Base-by-base conservation (phyloP, 2,888 invertebrate genomes). In the Nomada ferruginata region DNA sequence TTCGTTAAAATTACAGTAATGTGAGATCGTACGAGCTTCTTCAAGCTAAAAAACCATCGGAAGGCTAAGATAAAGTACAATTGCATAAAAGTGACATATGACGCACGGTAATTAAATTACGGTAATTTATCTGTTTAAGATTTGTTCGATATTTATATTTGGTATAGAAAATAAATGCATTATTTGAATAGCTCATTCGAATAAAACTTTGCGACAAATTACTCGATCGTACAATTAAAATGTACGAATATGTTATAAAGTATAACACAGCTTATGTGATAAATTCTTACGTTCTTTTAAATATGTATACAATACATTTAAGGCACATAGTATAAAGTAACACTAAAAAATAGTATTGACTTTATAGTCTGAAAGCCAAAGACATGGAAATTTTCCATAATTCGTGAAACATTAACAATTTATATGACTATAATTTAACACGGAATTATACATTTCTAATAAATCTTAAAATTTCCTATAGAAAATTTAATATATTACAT, bases 251-350 rank as follows among this genome's bases (percentile, higher is more conserved):
- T 57, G 47, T 26, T 71, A 55, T 36, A 60, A 73, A 42, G 47
- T 82, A 11, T 15, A 55, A 53, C n/a, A 3, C 36, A 66, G 53
- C 20, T 59, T 75, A 63, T 59, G 57, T 36, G 65, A 78, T 23
- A 55, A 63, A 74, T 65, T 55, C 18, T 47, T 47, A 65, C 42
- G 60, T 29, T 13, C 42, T 44, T 55, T 66, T 66, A 50, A 66
- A 66, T 61, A 61, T 47, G 18, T 42, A 15, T 68, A 69, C 59
- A 26, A 20, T 76, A 68, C 50, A 81, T 57, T 68, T 76, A 82
- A 82, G 82, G 82, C 82, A 82, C 82, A 59, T 72, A 60, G 76
- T 68, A 68, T 50, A 68, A 72, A 63, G 42, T 72, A 80, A 57
- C 4, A 20, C 18, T 68, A 63, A 3, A 55, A 68, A 71, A 57